These are phyloP conservation scores for Luscinia luscinia DNA, from an alignment of 2,797 vertebrate genomes.

Conservation along the genomic window DNA sequence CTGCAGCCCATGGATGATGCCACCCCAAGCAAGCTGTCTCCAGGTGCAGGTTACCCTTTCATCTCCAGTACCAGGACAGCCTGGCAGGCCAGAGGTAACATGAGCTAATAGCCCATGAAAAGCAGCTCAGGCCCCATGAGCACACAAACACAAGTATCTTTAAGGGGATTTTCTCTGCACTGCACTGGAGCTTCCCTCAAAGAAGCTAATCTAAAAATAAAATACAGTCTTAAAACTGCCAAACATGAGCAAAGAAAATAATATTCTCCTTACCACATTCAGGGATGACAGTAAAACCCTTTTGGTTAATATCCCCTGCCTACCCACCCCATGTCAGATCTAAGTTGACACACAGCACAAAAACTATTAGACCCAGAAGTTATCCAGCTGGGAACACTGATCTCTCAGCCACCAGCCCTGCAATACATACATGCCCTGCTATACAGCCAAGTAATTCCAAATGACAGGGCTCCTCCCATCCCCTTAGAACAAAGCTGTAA, in stretches of 20 bases:
- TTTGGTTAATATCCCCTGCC: background rate
- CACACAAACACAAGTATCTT: background rate
- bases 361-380: background rate
- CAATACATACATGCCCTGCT: background rate
- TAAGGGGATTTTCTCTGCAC: background rate
- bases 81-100: background rate
- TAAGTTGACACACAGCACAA: background rate
- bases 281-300: background rate
- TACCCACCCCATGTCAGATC: background rate
- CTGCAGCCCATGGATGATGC: background rate
- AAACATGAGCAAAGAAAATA: background rate
- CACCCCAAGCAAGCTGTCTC: background rate
- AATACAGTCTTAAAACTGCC: background rate
- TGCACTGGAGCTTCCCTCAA: background rate
- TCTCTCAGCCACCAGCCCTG: background rate
- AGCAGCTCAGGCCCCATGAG: background rate
- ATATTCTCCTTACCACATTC: background rate
- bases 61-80: background rate
- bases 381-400: background rate
- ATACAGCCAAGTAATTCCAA: background rate
- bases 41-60: background rate
- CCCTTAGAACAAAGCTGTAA: background rate
- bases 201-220: constrained; percentile 21
- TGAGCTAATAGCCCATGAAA: background rate
- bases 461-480: background rate